A percentile compares a stretch with the other conserved stretches of the same genome.
Conservation (phyloP, 1,140 invertebrate species). For the Drosophila baimaii region DNA sequence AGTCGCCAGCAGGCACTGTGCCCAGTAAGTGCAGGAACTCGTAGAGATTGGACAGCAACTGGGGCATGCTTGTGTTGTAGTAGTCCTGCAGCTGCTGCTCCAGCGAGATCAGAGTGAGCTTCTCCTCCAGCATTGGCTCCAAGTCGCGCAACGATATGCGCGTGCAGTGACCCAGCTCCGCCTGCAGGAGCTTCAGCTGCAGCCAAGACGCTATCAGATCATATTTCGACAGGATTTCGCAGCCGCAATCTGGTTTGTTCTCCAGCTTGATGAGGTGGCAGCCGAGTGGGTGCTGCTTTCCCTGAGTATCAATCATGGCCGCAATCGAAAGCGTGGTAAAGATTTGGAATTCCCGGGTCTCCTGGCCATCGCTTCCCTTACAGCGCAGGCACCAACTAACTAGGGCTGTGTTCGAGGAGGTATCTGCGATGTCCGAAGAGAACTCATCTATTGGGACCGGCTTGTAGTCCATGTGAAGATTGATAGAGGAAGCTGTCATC, state of each 20-base stretch:
- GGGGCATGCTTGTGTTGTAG: conserved; percentile 52
- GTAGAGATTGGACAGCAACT: conserved; percentile 54
- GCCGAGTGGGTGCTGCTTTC: conserved; percentile 34
- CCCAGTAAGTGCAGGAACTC: conserved; percentile 67
- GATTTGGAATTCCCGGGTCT: conserved; percentile 20
- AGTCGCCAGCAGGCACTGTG: conserved; percentile 51
- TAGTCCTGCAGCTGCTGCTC: conserved; percentile 58
- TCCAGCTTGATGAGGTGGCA: conserved; percentile 69
- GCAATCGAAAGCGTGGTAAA: conserved; percentile 53
- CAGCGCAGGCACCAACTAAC: conserved; percentile 48
- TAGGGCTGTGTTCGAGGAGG: conserved; percentile 40
- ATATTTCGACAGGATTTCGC: conserved; percentile 73
- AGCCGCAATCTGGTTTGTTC: conserved; percentile 74
- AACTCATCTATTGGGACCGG: conserved; percentile 20
- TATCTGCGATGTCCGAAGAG: neutral
- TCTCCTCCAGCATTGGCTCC: conserved; percentile 51
- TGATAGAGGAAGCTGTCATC: neutral
- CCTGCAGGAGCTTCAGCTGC: conserved; percentile 58
- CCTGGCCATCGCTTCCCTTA: neutral
- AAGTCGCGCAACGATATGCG: conserved; percentile 59
- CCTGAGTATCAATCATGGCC: conserved; percentile 29
- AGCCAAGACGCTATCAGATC: conserved; percentile 72
- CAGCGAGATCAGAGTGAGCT: conserved; percentile 39
- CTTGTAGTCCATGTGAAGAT: conserved; percentile 39
- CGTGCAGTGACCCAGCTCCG: conserved; percentile 41